Conservation (phyloP, 2,888 invertebrate genomes). For the Clanis bilineata region DNA sequence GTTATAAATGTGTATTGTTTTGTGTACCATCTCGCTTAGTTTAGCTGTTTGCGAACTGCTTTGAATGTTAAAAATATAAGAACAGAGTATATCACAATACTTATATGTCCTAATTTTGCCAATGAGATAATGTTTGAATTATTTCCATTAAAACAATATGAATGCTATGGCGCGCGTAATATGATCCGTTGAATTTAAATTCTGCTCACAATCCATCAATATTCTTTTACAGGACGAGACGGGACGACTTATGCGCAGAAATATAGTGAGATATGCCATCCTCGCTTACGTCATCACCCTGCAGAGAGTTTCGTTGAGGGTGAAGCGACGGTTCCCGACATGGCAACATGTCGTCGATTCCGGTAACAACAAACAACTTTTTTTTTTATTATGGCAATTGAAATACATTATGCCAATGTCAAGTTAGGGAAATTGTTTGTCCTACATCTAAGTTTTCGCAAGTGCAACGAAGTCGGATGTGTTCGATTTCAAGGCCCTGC, state of each 20-base stretch:
- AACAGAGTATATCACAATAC: not conserved
- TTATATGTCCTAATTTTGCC: not conserved
- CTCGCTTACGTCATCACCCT: conserved; percentile 94
- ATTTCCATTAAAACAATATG: not conserved
- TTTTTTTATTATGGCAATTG: too few species aligned
- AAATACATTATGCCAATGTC: too few species aligned
- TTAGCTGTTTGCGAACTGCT: not conserved
- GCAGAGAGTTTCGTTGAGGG: conserved; percentile 92
- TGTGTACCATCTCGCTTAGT: not conserved
- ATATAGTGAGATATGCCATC: conserved; percentile 94
- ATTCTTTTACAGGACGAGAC: conserved; percentile 88
- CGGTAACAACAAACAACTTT: conserved; percentile 73
- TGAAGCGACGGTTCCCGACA: conserved; percentile 93
- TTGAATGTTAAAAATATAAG: not conserved
- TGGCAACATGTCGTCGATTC: conserved; percentile 96
- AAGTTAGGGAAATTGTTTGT: too few species aligned
- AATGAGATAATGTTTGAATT: not conserved
- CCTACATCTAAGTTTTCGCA: too few species aligned
- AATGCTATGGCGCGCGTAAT: not conserved
- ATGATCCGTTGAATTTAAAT: not conserved
- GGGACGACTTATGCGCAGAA: conserved; percentile 93
- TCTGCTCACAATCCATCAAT: conserved; percentile 15
- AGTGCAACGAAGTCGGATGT: too few species aligned
- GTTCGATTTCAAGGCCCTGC: too few species aligned
- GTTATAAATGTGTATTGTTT: not conserved